Base-by-base conservation (phyloP, 2,797 vertebrate species). In the Furcifer pardalis region DNA sequence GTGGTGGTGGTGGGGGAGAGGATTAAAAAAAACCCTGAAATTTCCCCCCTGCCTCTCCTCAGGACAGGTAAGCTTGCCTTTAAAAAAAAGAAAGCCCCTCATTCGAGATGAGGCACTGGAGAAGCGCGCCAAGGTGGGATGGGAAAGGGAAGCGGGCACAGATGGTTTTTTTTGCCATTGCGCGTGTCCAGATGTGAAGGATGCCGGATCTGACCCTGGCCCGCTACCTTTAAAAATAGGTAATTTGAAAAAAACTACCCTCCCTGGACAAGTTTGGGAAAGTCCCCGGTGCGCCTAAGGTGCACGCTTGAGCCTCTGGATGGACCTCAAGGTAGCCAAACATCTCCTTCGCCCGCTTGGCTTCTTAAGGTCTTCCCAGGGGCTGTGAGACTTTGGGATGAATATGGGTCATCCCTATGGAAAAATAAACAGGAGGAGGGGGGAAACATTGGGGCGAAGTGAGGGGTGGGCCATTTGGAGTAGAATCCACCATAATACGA, bases 401-500 rank as follows among this genome's bases (percentile, higher is more conserved):
- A 23, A 91, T 94, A 88, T 90, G 87, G 93, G 93, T 91, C 90
- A 92, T 63, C 77, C 15, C 65, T 15, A 4, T 2, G 13, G 72
- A 84, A 87, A 30, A 71, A 6, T 5, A 1, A 44, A 27, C 19
- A 1, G 37, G 69, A 86, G 88, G 82, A 85, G 87, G 91, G 79
- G 87, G 81, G 59, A 71, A n/a, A 12, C 1, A 8, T 23, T 4
- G 52, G 21, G 52, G 52, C 15, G 3, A 7, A 12, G 27, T 15
- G 19, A 6, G 63, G 3, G 25, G 82, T 44, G 52, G 66, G 74
- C 79, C 77, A 88, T 87, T 78, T 71, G 46, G 30, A 89, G 17
- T 86, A 82, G 69, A 0, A 73, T 63, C n/a, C 37, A 13, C 42
- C 0, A 44, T 49, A 84, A 75, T 77, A 79, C 37, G 27, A 30